These are phyloP conservation scores for Ectobius pallidus DNA, from an alignment of 2,888 invertebrate species.

Conservation along the genomic window DNA sequence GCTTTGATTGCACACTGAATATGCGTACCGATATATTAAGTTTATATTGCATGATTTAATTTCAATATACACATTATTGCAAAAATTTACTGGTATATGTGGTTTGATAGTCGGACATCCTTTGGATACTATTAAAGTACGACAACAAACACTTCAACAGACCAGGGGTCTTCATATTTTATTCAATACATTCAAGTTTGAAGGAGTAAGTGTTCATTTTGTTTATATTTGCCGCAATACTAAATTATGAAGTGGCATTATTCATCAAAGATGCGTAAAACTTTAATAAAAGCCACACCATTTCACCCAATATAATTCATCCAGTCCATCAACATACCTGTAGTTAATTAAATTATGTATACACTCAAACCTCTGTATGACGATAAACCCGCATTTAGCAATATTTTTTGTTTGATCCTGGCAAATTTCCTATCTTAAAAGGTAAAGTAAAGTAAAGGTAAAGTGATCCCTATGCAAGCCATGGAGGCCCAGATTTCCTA, in stretches of 20 bases:
- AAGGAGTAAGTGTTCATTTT: slow-evolving; percentile 49
- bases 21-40: no score
- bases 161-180: slow-evolving; percentile 50
- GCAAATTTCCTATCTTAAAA: no score
- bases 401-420: not conserved
- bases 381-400: no score
- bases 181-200: slow-evolving; percentile 50
- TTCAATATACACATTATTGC: no score
- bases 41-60: no score
- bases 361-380: not conserved
- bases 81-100: slow-evolving; percentile 64
- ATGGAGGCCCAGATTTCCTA: no score
- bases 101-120: slow-evolving; percentile 72
- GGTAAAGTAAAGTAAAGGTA: no score
- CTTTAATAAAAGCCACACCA: not conserved
- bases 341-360: not conserved
- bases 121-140: slow-evolving; percentile 73
- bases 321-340: not conserved
- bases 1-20: no score
- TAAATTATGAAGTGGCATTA: not conserved
- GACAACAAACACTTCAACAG: slow-evolving; percentile 60
- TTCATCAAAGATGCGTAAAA: not conserved
- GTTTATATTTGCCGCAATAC: not conserved
- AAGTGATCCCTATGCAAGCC: no score
- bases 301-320: not conserved